Percentiles rank a stretch among this genome's conserved stretches.
These are phyloP conservation scores for Orthosia cruda DNA, from an alignment of 2,888 invertebrate genomes.

Conservation along the genomic window DNA sequence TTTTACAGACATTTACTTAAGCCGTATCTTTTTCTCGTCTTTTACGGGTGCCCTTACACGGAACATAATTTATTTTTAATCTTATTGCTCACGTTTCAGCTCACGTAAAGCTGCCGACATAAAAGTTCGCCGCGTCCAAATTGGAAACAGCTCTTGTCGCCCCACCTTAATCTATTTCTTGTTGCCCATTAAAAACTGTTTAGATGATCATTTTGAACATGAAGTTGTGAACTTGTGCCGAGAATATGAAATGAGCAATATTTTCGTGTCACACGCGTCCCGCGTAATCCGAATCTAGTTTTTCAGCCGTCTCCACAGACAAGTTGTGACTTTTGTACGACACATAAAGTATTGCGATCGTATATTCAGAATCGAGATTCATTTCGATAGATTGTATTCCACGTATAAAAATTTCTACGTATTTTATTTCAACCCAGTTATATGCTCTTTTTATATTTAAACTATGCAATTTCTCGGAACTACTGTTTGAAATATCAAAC, in stretches of 20 bases:
- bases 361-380: conserved; percentile 34
- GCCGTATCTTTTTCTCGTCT: conserved; percentile 68
- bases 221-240: conserved; percentile 38
- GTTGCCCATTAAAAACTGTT: conserved; percentile 64
- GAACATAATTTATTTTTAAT: conserved; percentile 90
- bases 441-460: neutral
- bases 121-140: conserved; percentile 89
- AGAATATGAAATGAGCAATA: conserved; percentile 49
- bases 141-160: conserved; percentile 85
- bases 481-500: conserved; percentile 1
- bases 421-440: conserved; percentile 16
- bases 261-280: conserved; percentile 13
- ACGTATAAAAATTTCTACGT: neutral
- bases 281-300: conserved; percentile 15
- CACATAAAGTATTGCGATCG: conserved; percentile 36
- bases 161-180: conserved; percentile 75
- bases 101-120: conserved; percentile 89
- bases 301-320: conserved; percentile 36
- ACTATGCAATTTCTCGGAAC: neutral
- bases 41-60: conserved; percentile 81
- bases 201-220: conserved; percentile 49
- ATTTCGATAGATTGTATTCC: conserved; percentile 12
- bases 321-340: conserved; percentile 42
- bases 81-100: conserved; percentile 89
- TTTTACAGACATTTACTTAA: conserved; percentile 27